Evolutionary conservation across 2,888 invertebrate genomes (phyloP).

Genomic region (Scaptomyza reducta): DNA sequence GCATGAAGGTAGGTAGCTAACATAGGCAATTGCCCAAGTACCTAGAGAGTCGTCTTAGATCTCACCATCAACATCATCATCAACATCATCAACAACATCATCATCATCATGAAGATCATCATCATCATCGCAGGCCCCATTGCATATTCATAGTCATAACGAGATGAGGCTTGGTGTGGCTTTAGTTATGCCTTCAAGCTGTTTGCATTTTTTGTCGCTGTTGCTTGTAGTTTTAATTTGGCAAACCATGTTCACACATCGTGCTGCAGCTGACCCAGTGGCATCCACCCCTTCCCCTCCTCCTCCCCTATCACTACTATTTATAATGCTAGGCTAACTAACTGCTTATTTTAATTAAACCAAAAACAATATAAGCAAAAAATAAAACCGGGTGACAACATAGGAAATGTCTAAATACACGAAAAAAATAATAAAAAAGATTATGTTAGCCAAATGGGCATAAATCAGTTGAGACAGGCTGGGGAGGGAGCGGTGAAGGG

Average conservation of each 20-base stretch:
- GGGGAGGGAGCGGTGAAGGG: neutral
- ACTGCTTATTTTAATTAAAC: constrained; percentile 77
- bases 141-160: constrained; percentile 74
- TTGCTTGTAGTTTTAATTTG: constrained; percentile 53
- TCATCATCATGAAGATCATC: constrained; percentile 2
- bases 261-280: constrained; percentile 56
- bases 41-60: constrained; percentile 13
- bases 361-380: constrained; percentile 49
- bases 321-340: constrained; percentile 31
- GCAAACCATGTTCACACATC: constrained; percentile 55
- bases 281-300: neutral
- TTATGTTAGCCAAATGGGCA: constrained; percentile 59
- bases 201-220: neutral
- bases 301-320: neutral
- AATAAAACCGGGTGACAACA: constrained; percentile 60
- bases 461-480: constrained; percentile 55
- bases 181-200: constrained; percentile 6
- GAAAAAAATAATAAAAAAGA: constrained; percentile 11
- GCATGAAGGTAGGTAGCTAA: neutral
- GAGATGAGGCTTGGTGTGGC: constrained; percentile 30
- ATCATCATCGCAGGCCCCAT: constrained; percentile 31
- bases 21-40: constrained; percentile 1
- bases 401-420: constrained; percentile 69
- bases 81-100: neutral
- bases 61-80: constrained; percentile 49